Evolutionary conservation across 2,113 vertebrate genomes (phyloP).

Genomic region (Pterophyllum scalare): DNA sequence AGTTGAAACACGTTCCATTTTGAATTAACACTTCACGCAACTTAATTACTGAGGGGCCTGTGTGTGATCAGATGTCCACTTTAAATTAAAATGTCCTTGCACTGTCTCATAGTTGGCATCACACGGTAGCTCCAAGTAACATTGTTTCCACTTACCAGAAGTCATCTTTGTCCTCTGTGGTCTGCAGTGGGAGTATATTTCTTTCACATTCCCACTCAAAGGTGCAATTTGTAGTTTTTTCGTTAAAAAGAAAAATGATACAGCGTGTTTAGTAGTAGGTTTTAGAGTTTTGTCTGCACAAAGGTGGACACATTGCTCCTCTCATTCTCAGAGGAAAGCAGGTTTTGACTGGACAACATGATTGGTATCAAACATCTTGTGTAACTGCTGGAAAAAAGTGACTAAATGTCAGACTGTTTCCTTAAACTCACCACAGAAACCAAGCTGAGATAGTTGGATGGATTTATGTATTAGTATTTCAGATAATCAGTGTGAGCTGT

Average conservation of each 20-base stretch:
- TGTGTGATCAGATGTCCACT: conserved; percentile 48
- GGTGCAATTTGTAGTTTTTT: neutral
- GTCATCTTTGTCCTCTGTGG: neutral
- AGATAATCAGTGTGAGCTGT: conserved; percentile 11
- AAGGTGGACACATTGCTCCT: neutral
- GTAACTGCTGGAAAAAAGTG: neutral
- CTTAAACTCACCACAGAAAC: neutral
- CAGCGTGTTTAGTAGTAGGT: neutral
- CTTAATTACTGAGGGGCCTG: conserved; percentile 22
- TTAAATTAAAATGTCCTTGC: conserved; percentile 58
- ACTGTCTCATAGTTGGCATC: conserved; percentile 16
- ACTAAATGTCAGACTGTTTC: neutral
- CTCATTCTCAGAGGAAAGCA: neutral
- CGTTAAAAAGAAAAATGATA: neutral
- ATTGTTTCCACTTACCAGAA: neutral
- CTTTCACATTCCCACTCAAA: neutral
- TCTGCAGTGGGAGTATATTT: neutral
- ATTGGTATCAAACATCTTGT: neutral
- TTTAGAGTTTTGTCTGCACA: neutral
- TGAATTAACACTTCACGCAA: conserved; percentile 44
- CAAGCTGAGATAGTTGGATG: neutral
- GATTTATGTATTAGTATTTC: conserved; percentile 7
- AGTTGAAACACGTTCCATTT: conserved; percentile 51
- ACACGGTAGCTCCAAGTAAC: neutral
- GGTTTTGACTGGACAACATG: too few relatives aligned